These are phyloP conservation scores for Ceyx cyanopectus DNA, from an alignment of 2,113 vertebrate genomes.

Conservation along the genomic window DNA sequence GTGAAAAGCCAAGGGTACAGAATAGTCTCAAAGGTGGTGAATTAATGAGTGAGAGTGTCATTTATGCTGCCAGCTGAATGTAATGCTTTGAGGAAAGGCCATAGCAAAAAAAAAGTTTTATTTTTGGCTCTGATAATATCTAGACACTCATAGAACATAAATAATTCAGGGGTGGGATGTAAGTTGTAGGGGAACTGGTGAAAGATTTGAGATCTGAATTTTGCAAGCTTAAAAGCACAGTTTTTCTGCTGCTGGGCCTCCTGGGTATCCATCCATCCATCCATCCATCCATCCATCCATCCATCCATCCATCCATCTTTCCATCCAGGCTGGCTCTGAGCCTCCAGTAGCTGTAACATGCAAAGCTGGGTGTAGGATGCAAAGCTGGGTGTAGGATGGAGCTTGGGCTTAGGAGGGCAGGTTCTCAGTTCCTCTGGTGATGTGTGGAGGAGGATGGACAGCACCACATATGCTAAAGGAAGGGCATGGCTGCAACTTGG, in stretches of 20 bases:
- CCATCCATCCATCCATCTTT: background rate
- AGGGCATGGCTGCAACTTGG: fast-evolving
- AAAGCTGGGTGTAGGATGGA: background rate
- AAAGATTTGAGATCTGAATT: background rate
- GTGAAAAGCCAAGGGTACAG: background rate
- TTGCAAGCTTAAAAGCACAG: background rate
- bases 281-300: background rate
- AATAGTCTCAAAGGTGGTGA: background rate
- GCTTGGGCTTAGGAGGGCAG: fast-evolving
- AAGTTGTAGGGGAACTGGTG: background rate
- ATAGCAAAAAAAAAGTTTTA: background rate
- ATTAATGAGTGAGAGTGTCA: background rate
- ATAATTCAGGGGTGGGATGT: background rate
- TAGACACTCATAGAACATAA: background rate
- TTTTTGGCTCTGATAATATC: background rate
- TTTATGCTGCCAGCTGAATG: background rate
- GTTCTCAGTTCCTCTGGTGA: background rate
- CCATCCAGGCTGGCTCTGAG: background rate
- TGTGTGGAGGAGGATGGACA: background rate
- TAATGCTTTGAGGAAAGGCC: background rate
- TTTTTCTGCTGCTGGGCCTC: background rate
- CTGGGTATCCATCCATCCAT: background rate
- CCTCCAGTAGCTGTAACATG: background rate
- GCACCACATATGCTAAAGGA: background rate
- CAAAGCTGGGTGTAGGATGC: background rate